Base-by-base conservation (phyloP, 2,113 vertebrate genomes). In the Plotosus lineatus region DNA sequence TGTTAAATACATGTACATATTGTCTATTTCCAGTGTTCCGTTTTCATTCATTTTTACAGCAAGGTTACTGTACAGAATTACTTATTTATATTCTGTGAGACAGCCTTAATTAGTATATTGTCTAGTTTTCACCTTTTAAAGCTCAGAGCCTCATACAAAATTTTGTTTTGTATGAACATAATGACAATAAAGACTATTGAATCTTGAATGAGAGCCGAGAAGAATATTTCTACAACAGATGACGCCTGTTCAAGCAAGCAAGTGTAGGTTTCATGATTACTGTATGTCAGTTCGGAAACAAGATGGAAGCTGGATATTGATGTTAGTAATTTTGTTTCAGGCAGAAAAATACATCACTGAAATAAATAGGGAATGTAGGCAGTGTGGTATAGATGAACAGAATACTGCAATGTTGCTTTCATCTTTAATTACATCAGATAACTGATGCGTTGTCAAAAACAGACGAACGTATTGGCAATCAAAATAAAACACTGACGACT, bases 241-340 rank as follows among this genome's bases (percentile, higher is more conserved):
- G 28, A 51, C 23, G 69, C 4, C 69, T 51, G 46, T 51, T 73
- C 28, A 51, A 51, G 28, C 68, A 48, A 48, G 26, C 28, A 50
- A 72, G 46, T 73, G 46, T 36, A 31, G 46, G 36, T 51, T 51
- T 51, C 48, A 51, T 51, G 48, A 73, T 51, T 51, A 73, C 46
- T 33, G 28, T 46, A 51, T 73, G 69, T 36, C 19, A 73, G 44
- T 50, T 19, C 48, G 44, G 48, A 51, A 73, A 73, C 48, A 36
- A 51, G 46, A 51, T 21, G 28, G 40, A 69, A 46, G 66, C 26
- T 71, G 68, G n/a, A 71, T 71, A 71, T 71, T 28, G 42, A 69
- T 46, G 66, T 2, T 5, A 3, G 23, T 46, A 69, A 69, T 69
- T 69, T 46, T 14, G 40, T 28, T 46, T 46, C 0, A 1, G 66